A percentile compares a stretch with the other conserved stretches of the same genome.
Conservation (phyloP, 2,113 vertebrate genomes). For the Sinocyclocheilus maitianheensis region DNA sequence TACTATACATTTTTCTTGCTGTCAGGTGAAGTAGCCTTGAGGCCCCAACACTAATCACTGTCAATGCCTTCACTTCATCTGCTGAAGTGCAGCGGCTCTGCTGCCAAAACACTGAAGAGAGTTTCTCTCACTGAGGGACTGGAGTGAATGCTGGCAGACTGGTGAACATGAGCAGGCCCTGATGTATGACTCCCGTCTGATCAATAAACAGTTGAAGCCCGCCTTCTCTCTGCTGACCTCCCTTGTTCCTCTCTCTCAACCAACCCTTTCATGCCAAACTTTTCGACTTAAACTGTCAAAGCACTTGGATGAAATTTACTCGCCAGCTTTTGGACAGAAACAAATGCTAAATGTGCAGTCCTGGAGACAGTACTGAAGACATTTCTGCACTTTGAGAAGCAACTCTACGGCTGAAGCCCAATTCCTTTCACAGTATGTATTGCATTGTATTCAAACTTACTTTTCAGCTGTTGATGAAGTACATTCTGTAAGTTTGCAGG, state of each 20-base stretch:
- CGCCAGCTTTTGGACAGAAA: slow-evolving; percentile 1
- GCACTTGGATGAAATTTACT: slow-evolving; percentile 33
- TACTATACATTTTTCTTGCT: slow-evolving; percentile 59
- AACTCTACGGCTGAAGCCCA: neutral
- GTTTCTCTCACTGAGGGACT: slow-evolving; percentile 33
- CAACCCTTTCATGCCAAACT: slow-evolving; percentile 36
- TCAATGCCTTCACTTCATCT: slow-evolving; percentile 28
- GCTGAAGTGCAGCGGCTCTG: slow-evolving; percentile 20
- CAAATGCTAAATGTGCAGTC: slow-evolving; percentile 2
- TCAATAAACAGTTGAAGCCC: slow-evolving; percentile 43
- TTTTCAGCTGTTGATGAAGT: neutral
- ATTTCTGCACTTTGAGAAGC: neutral
- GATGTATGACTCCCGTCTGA: slow-evolving; percentile 43
- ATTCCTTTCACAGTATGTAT: neutral
- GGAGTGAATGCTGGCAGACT: slow-evolving; percentile 27
- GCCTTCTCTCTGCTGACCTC: slow-evolving; percentile 43
- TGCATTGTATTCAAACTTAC: neutral
- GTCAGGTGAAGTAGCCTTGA: slow-evolving; percentile 53
- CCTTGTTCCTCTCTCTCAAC: slow-evolving; percentile 21
- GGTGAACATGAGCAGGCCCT: slow-evolving; percentile 21
- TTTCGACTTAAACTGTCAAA: slow-evolving; percentile 47
- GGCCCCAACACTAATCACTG: slow-evolving; percentile 43
- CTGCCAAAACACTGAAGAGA: slow-evolving; percentile 42
- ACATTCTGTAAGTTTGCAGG: neutral
- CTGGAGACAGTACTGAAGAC: neutral